Evolutionary conservation across 1,140 invertebrate species (phyloP).

Genomic region (Drosophila insularis): DNA sequence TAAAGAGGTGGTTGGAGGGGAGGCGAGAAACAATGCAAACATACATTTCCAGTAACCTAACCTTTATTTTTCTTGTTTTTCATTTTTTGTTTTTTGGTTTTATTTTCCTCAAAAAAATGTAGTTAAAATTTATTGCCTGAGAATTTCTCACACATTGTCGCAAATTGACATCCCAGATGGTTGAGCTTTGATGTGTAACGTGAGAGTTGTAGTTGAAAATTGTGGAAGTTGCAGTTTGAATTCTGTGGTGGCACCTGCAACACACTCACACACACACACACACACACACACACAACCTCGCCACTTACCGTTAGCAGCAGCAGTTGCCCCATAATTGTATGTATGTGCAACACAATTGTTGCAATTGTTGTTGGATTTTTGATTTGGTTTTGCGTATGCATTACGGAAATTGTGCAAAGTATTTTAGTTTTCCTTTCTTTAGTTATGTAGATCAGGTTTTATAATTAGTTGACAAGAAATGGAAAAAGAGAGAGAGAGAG

Average conservation of each 20-base stretch:
- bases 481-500: not conserved
- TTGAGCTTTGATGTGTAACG: conserved; percentile 64
- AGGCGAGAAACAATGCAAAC: conserved; percentile 34
- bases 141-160: conserved; percentile 75
- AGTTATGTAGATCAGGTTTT: conserved; percentile 34
- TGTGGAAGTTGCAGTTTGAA: conserved; percentile 8
- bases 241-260: conserved; percentile 55
- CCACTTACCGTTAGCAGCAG: conserved; percentile 22
- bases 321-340: conserved; percentile 15
- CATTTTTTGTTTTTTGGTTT: conserved; percentile 21
- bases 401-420: conserved; percentile 48
- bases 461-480: conserved; percentile 41
- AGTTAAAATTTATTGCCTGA: conserved; percentile 68
- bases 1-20: not conserved
- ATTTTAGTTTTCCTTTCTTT: conserved; percentile 20
- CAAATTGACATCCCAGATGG: conserved; percentile 60
- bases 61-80: conserved; percentile 36
- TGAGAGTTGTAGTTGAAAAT: conserved; percentile 47
- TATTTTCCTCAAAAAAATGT: conserved; percentile 41
- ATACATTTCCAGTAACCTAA: conserved; percentile 51
- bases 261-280: conserved; percentile 38
- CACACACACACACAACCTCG: conserved; percentile 17
- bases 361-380: conserved; percentile 41
- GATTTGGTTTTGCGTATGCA: conserved; percentile 20
- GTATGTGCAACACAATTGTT: conserved; percentile 38